Evolutionary conservation across 2,888 invertebrate genomes (phyloP).

Genomic region (Sarcophaga subvicina): DNA sequence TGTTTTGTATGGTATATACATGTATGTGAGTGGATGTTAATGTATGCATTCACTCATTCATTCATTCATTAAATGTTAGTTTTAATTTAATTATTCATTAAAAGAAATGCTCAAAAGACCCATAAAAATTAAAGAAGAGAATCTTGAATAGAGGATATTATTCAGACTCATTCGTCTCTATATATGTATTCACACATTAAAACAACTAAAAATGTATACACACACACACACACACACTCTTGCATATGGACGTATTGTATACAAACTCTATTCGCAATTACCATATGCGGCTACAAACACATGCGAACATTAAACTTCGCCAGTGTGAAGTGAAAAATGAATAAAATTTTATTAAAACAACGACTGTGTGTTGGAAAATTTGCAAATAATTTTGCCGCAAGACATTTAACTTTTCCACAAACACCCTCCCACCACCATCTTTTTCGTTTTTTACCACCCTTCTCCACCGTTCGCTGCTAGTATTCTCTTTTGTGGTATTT

Average conservation of each 20-base stretch:
- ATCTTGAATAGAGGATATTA: conserved; percentile 49
- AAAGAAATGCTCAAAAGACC: conserved; percentile 56
- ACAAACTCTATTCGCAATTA: background rate
- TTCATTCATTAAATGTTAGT: conserved; percentile 59
- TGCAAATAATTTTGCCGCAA: conserved; percentile 53
- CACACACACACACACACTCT: background rate
- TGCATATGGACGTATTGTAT: background rate
- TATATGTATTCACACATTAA: background rate
- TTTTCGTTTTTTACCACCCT: too few species aligned
- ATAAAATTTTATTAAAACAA: conserved; percentile 44
- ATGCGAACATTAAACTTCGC: background rate
- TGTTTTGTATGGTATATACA: too few species aligned
- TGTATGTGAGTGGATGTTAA: conserved; percentile 2
- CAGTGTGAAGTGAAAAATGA: conserved; percentile 34
- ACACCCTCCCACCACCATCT: too few species aligned
- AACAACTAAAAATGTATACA: conserved; percentile 4
- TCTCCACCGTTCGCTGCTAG: background rate
- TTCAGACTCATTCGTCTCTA: background rate
- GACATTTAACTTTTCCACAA: conserved; percentile 46
- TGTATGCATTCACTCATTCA: conserved; percentile 1
- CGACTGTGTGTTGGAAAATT: conserved; percentile 27
- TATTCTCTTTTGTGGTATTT: conserved; percentile 15
- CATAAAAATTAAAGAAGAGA: conserved; percentile 37
- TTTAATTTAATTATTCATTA: conserved; percentile 67
- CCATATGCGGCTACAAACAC: background rate